Base-by-base conservation (phyloP, 2,113 vertebrate genomes). In the Deroptyus accipitrinus region DNA sequence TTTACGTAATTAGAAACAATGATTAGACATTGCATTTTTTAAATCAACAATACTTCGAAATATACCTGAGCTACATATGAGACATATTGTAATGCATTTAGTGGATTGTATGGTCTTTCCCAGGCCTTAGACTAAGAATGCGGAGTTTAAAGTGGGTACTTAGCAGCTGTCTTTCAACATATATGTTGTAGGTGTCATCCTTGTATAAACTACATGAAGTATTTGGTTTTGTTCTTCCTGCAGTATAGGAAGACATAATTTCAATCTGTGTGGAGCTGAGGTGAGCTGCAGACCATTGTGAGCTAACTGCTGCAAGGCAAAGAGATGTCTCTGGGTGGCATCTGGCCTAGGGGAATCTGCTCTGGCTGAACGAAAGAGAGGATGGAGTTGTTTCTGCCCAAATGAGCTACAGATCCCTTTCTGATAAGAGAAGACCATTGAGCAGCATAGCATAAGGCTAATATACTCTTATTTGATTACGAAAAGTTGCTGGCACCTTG, bases 261-360 rank as follows among this genome's bases (percentile, higher is more conserved):
- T 88, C 20, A 17, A 2, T 37, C 16, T 44, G 2, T 44, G 20
- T 42, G 67, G 48, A 72, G 6, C 7, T 72, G 46, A 86, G 31
- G 28, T 54, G 11, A 64, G 31, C 7, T 1, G 0, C 5, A 55
- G n/a, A 17, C 17, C 5, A 3, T 31, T 62, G 39, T 0, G 1
- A 83, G 33, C 6, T 41, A 83, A 25, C 4, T 57, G 23, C 5
- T 64, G 20, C 13, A 64, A 69, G 17, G 17, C 4, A n/a, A 84
- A 66, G 41, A 70, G 22, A 30, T 35, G 5, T 31, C 8, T 46
- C 13, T 83, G 35, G 0, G 8, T 75, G 35, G 6, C 17, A 41
- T 42, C 33, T 66, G 33, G 8, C 3, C 17, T 48, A 35, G 24
- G 7, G 7, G 20, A 88, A 41, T 41, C 22, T 4, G 30, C 64